These are phyloP conservation scores for Leontopithecus rosalia DNA, from an alignment of 2,797 vertebrate species.

Conservation along the genomic window DNA sequence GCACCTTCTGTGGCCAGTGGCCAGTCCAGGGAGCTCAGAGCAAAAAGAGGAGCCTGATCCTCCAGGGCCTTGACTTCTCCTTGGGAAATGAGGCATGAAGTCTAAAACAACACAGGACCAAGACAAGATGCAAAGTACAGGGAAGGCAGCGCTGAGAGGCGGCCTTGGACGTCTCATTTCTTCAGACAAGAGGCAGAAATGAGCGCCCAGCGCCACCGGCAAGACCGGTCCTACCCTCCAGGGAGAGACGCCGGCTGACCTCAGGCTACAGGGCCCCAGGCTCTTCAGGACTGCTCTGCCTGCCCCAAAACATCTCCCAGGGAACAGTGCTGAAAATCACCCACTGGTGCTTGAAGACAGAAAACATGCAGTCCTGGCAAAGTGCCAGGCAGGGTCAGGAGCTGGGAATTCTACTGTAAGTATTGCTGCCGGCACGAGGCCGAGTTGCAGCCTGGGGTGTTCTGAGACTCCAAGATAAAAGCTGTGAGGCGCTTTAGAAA, in stretches of 20 bases:
- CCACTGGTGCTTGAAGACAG: not conserved
- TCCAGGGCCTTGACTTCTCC: not conserved
- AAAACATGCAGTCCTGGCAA: not conserved
- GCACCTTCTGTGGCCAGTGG: not conserved
- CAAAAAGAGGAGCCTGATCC: not conserved
- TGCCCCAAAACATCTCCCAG: not conserved
- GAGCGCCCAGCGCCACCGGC: rapidly evolving
- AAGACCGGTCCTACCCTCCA: not conserved
- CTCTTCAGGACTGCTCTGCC: not conserved
- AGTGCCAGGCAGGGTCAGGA: not conserved
- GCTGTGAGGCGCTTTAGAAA: not conserved
- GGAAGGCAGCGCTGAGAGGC: not conserved
- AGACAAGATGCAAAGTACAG: rapidly evolving
- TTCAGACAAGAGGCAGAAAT: not conserved
- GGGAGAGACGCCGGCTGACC: no score
- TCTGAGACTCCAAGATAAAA: not conserved
- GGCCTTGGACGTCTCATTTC: not conserved
- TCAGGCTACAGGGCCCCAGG: not conserved
- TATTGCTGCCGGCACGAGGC: not conserved
- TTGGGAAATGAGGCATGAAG: not conserved
- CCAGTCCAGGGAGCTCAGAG: not conserved
- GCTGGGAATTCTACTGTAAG: not conserved
- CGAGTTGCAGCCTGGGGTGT: not conserved
- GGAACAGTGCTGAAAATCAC: no score
- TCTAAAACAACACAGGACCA: rapidly evolving